Base-by-base conservation (phyloP, 1,140 invertebrate species). In the Pogonomyrmex californicus region DNA sequence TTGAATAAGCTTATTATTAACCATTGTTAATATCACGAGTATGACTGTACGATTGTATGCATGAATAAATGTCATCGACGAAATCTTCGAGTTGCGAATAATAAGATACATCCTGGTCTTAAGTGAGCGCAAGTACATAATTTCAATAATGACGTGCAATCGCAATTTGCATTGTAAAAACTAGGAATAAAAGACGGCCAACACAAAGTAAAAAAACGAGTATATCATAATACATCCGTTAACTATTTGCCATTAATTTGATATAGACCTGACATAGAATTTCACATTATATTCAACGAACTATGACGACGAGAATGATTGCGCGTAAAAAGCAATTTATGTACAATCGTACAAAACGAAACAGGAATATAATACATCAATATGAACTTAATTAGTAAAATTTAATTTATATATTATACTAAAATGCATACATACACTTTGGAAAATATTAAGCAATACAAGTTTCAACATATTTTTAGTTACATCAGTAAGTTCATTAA, bases 131-230 rank as follows among this genome's bases (percentile, higher is more conserved):
- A 33, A 36, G 38, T 9, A 54, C 41, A n/a, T 81, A 76, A 86
- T 86, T 86, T 87, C 77, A 51, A 65, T 85, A 70, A 77, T 89
- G 23, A 58, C 60, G 47, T 41, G n/a, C 56, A 73, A 47, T 73
- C 6, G 30, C 47, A 47, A 58, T 68, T 30, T 1, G 41, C 17
- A 60, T 36, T 10, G 12, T 23, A 14, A 58, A 30, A 58, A 73
- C 6, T 1, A 33, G 30, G 10, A 66, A 58, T 73, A 54, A 56
- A 78, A 78, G 1, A 41, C 5, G 62, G 54, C 4, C 12, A 83
- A 23, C 23, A 12, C 17, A 30, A 71, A 47, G 60, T 56, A 58
- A 60, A 36, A 51, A 44, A 58, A 58, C 7, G 41, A 73, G 54
- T 23, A 30, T 58, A 82, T 23, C 23, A 17, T 49, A 51, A 54